phyloP scores from a whole-genome alignment of 2,797 vertebrate genomes.

The Synaphobranchus kaupii region DNA sequence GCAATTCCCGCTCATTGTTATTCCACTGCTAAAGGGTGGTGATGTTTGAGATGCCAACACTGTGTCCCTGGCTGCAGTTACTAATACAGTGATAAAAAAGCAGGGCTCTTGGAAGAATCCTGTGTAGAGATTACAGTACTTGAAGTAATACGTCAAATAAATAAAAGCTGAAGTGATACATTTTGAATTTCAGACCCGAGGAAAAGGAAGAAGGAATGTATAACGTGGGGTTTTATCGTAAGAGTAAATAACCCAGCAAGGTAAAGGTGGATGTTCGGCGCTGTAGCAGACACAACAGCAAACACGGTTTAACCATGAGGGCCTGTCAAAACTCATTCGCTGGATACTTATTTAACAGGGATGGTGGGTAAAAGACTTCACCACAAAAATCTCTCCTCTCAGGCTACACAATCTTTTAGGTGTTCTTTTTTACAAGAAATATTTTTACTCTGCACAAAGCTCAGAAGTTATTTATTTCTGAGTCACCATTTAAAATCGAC shows the following conservation, averaged over 20 bases:
- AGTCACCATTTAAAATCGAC: not conserved
- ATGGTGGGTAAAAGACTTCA: constrained; percentile 19
- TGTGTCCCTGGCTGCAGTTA: constrained; percentile 61
- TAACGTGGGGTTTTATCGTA: constrained; percentile 37
- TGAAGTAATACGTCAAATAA: constrained; percentile 52
- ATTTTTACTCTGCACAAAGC: not conserved
- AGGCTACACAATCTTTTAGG: not conserved
- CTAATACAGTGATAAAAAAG: constrained; percentile 62
- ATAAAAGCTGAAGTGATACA: constrained; percentile 53
- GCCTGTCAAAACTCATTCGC: constrained; percentile 14
- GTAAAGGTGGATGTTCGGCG: constrained; percentile 26
- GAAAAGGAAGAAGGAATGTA: constrained; percentile 40
- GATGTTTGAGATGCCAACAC: constrained; percentile 64
- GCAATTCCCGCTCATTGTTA: constrained; percentile 61
- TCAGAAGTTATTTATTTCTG: not conserved
- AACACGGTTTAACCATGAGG: constrained; percentile 27
- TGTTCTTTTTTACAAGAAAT: not conserved
- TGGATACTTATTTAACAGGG: constrained; percentile 24
- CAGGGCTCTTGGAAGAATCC: constrained; percentile 50
- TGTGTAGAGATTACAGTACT: constrained; percentile 44
- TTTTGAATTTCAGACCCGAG: constrained; percentile 31
- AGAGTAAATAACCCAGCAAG: constrained; percentile 35
- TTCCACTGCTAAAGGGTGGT: constrained; percentile 59
- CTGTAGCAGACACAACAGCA: constrained; percentile 19
- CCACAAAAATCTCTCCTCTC: not conserved